phyloP scores from a whole-genome alignment of 2,888 invertebrate species.

The Oxycera nigricornis region DNA sequence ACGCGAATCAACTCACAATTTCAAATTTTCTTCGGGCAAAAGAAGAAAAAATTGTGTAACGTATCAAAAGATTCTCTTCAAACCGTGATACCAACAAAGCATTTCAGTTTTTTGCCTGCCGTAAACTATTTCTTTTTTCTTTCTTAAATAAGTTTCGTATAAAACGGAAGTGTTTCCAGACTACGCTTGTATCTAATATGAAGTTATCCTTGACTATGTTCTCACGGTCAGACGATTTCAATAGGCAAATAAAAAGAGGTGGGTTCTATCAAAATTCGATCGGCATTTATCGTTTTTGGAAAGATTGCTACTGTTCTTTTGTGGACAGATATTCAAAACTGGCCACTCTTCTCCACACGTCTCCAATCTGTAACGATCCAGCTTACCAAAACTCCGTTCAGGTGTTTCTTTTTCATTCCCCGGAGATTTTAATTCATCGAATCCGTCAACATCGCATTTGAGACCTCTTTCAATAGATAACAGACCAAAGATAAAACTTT shows the following conservation, averaged over 20 bases:
- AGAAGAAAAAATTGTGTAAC: background rate
- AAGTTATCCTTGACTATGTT: no score
- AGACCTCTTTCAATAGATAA: slow-evolving; percentile 30
- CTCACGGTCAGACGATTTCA: no score
- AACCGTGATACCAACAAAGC: background rate
- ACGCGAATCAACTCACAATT: background rate
- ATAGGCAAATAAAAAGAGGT: no score
- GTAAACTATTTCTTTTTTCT: background rate
- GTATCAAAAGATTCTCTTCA: background rate
- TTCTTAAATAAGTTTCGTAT: background rate
- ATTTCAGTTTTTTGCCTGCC: background rate
- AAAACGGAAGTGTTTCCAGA: no score
- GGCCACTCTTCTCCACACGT: background rate
- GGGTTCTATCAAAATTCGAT: no score
- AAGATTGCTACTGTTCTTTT: no score
- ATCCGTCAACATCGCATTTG: background rate
- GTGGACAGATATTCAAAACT: background rate
- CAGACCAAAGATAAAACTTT: slow-evolving; percentile 32
- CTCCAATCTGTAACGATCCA: no score
- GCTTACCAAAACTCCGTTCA: no score
- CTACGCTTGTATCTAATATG: no score
- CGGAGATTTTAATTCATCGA: background rate
- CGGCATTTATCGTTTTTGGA: no score
- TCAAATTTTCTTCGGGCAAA: background rate
- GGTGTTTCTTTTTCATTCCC: no score